Evolutionary conservation across 2,113 vertebrate genomes (phyloP), one percentile per base, ranked within the genome.

Genomic region (Lepisosteus osseus): DNA sequence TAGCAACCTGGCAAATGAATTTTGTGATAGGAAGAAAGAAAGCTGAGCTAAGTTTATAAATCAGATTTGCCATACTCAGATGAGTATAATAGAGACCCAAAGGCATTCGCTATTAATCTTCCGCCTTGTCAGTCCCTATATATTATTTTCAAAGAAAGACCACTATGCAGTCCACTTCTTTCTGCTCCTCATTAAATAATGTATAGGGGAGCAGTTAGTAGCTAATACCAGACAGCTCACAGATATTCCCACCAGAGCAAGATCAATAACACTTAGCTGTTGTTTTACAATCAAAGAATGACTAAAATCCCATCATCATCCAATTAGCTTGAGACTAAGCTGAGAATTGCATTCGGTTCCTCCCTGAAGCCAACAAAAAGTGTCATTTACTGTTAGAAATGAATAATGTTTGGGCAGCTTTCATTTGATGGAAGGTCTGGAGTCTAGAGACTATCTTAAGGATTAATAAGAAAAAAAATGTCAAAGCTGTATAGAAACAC

Each of bases 241-340:
- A 91, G 90, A 90, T 88, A 89, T 84, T 91, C 90, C 86, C 83
- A 72, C 44, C 68, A 78, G 80, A 74, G 65, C 75, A 61, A 79
- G 89, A 94, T 95, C 93, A 91, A 94, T 94, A 95, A 86, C 90
- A 94, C 92, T 94, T 94, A 94, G 88, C 88, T 90, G 84, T 85
- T 89, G 87, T 87, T 86, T 80, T 89, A 90, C 87, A 88, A 90
- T 90, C 90, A 92, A 89, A 87, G 85, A 88, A 86, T 87, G 75
- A 85, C 85, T 85, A 85, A 90, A 89, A 74, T 80, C 90, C 85
- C 87, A 91, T 89, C 87, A 88, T 88, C 83, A 77, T 80, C 85
- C 89, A 88, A 89, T 88, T 90, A 94, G 88, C 84, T 84, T 77
- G 81, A 82, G 81, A 76, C 77, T 72, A 61, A 70, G 79, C 74